phyloP scores from a whole-genome alignment of 2,888 invertebrate species.

The Dromius quadrimaculatus region DNA sequence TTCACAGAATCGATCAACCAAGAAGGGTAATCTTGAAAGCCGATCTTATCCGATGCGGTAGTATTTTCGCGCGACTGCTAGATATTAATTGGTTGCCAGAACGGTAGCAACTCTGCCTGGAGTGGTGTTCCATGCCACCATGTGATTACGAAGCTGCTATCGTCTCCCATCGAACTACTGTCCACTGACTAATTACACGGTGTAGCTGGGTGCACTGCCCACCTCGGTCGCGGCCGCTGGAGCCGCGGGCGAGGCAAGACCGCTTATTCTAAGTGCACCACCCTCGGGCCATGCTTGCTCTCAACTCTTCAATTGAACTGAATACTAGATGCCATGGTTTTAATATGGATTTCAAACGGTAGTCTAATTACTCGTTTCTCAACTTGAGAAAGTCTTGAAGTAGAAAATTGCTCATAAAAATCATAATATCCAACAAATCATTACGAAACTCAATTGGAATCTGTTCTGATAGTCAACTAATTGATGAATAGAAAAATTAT shows the following conservation, averaged over 20 bases:
- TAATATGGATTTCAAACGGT: too few relatives aligned
- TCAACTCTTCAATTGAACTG: slow-evolving; percentile 15
- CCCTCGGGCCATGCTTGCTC: slow-evolving; percentile 19
- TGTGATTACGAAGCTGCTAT: slow-evolving; percentile 63
- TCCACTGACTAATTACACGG: slow-evolving; percentile 64
- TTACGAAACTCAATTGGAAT: too few relatives aligned
- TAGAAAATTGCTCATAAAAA: too few relatives aligned
- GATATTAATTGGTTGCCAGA: slow-evolving; percentile 52
- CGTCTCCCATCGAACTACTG: slow-evolving; percentile 61
- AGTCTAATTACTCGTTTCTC: too few relatives aligned
- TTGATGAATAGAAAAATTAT: too few relatives aligned
- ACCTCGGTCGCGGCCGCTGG: background rate
- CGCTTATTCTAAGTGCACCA: slow-evolving; percentile 16
- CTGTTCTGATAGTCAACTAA: too few relatives aligned
- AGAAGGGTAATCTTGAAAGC: background rate
- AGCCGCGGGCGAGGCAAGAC: slow-evolving; percentile 15
- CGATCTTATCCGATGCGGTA: slow-evolving; percentile 31
- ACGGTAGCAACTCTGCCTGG: slow-evolving; percentile 50
- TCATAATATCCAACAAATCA: too few relatives aligned
- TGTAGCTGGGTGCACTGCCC: slow-evolving; percentile 52
- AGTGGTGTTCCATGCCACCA: slow-evolving; percentile 56
- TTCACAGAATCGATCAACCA: slow-evolving; percentile 3
- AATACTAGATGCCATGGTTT: too few relatives aligned
- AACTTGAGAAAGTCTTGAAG: too few relatives aligned
- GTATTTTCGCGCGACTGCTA: slow-evolving; percentile 20